phyloP scores from a whole-genome alignment of 2,113 vertebrate species.

The Pygoscelis antarcticus region DNA sequence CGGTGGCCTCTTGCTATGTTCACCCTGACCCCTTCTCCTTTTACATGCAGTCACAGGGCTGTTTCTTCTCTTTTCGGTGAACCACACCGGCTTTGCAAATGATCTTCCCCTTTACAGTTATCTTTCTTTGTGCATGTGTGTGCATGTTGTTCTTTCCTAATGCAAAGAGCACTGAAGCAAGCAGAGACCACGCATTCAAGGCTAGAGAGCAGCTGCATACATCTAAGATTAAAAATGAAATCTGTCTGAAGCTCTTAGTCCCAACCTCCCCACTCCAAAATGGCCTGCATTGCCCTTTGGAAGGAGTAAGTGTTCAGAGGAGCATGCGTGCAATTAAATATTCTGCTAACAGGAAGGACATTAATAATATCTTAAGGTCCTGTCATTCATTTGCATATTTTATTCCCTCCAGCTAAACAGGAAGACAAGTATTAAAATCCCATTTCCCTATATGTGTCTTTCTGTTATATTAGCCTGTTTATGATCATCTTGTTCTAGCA shows the following conservation, averaged over 20 bases:
- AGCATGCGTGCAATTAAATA: background rate
- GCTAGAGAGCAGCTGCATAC: background rate
- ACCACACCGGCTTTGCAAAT: background rate
- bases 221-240: conserved; percentile 35
- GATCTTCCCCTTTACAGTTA: background rate
- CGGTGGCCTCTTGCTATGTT: background rate
- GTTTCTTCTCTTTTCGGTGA: background rate
- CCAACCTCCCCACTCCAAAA: background rate
- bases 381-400: background rate
- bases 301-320: background rate
- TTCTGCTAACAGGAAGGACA: background rate
- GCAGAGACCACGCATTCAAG: background rate
- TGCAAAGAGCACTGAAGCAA: background rate
- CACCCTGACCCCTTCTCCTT: background rate
- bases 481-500: background rate
- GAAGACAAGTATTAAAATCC: background rate
- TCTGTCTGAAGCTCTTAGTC: conserved; percentile 26
- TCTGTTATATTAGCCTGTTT: background rate
- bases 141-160: background rate
- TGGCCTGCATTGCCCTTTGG: background rate
- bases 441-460: background rate
- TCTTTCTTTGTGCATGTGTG: background rate
- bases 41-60: background rate
- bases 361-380: conserved; percentile 21
- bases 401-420: background rate